Base-by-base conservation (phyloP, 2,888 invertebrate genomes). In the Marronus borbonicus region DNA sequence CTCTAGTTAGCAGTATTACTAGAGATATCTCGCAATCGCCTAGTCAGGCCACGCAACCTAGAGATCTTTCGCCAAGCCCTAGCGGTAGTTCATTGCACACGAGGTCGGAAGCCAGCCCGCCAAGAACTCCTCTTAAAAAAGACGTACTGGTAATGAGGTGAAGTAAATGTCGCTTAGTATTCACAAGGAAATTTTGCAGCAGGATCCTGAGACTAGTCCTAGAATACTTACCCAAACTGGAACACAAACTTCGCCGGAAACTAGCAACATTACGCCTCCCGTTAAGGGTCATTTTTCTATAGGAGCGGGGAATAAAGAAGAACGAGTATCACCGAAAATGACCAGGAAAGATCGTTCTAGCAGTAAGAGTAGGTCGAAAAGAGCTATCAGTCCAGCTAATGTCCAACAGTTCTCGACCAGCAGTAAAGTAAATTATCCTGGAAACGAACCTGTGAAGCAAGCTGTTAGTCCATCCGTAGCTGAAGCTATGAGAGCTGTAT, bases 401-500 rank as follows among this genome's bases (percentile, higher is more conserved):
- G 86, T 83, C 85, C 89, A 89, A 68, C 88, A 89, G 69, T 85
- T 82, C 84, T 90, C 85, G 49, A 86, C 78, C 80, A 87, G 60
- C 83, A 88, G 82, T 78, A 87, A 75, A 85, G 90, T 83, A 85
- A 87, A 79, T 80, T 85, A 83, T 79, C 86, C 87, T 68, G 82
- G 84, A 14, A 88, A 92, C 85, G 92, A 92, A 81, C 91, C 93
- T 12, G 91, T 92, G 0, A 96, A 97, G 87, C 93, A 94, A 83
- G 98, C 98, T 0, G 92, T 97, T 86, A 96, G 97, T 81, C 97
- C 98, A 0, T 96, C 97, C 0, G 94, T 97, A 75, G 97, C 97
- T 0, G 97, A 98, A 88, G 95, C 97, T 83, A 89, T 98, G 28
- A 90, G 99, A n/a, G 96, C 98, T 0, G 96, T 98, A 4, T 99